phyloP scores from a whole-genome alignment of 2,888 invertebrate genomes.

The Loripinus fragilis region DNA sequence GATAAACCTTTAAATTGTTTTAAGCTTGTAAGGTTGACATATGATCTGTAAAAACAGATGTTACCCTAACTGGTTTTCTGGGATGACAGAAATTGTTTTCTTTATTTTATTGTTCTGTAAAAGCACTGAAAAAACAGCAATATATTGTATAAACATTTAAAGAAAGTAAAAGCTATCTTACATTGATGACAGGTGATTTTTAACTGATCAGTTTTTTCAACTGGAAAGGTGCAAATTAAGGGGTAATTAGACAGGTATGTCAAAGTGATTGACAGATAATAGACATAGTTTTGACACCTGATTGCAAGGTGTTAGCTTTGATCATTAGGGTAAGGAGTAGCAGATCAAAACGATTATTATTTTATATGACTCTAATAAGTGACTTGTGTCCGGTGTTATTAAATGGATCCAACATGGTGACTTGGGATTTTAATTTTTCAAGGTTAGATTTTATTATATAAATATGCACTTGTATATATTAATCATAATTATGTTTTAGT shows the following conservation, averaged over 20 bases:
- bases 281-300: slow-evolving; percentile 30
- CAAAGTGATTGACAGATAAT: slow-evolving; percentile 25
- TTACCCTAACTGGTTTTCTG: no score
- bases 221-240: slow-evolving; percentile 11
- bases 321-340: not conserved
- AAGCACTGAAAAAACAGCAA: not conserved
- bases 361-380: no score
- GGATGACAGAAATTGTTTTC: no score
- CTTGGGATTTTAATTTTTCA: no score
- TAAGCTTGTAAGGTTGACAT: no score
- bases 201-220: not conserved
- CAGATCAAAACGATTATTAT: not conserved
- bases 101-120: no score
- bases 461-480: no score
- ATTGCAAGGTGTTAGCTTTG: slow-evolving; percentile 8
- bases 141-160: not conserved
- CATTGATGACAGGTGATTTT: not conserved
- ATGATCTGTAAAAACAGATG: no score
- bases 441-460: no score
- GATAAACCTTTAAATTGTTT: no score
- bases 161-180: slow-evolving; percentile 1
- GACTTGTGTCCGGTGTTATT: not conserved
- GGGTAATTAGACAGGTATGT: slow-evolving; percentile 34
- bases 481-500: no score
- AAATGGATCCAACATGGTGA: no score